These are phyloP conservation scores for Monomorium pharaonis DNA, from an alignment of 1,140 invertebrate genomes.

Conservation along the genomic window DNA sequence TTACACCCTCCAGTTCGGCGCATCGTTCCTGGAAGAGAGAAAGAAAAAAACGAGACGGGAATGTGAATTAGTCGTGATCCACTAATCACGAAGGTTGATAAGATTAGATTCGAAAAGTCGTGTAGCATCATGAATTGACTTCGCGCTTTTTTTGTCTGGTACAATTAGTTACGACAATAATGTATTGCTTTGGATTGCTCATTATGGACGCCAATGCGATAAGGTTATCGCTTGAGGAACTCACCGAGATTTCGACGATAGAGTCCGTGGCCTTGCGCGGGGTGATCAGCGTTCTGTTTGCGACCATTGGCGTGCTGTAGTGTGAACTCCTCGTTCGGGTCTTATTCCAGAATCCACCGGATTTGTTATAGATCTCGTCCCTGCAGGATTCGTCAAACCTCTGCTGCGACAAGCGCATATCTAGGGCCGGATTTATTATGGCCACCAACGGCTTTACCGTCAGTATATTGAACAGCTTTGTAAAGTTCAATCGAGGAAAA, in stretches of 20 bases:
- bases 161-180: not conserved
- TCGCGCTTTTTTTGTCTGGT: not conserved
- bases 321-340: conserved; percentile 80
- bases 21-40: conserved; percentile 76
- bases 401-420: not conserved
- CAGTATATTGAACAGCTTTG: conserved; percentile 88
- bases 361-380: not conserved
- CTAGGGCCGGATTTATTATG: conserved; percentile 79
- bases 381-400: not conserved
- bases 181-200: not conserved
- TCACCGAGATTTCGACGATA: conserved; percentile 81
- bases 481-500: conserved; percentile 88
- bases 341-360: conserved; percentile 83
- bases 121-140: not conserved
- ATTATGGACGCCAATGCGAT: not conserved
- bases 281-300: conserved; percentile 74
- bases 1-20: conserved; percentile 73
- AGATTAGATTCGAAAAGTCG: conserved; percentile 55
- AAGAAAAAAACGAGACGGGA: not conserved
- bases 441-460: conserved; percentile 76
- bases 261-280: conserved; percentile 72
- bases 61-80: not conserved
- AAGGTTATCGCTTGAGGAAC: conserved; percentile 42
- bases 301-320: conserved; percentile 7
- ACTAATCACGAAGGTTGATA: conserved; percentile 53